Evolutionary conservation across 2,113 vertebrate genomes (phyloP), one percentile per base, ranked within the genome.

Genomic region (Channa maculata): DNA sequence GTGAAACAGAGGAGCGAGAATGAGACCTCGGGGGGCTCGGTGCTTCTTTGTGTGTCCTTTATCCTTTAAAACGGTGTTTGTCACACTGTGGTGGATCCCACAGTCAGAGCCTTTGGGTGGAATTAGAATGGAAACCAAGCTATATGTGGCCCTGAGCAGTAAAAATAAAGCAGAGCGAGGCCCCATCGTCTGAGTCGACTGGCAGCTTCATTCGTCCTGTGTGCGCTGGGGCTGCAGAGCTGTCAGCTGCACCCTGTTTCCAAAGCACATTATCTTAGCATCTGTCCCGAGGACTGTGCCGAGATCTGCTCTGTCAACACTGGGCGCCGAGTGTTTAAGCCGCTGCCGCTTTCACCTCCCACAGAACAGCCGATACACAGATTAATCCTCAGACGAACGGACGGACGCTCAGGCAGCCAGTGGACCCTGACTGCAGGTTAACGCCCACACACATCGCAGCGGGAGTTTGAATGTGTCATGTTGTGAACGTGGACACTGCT

Each of bases 221-320:
- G 82, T 55, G 72, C 14, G 52, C 33, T 9, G 66, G 46, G 51
- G 52, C 65, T 71, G 67, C 57, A 49, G 80, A 73, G 66, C 65
- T 24, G 60, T 64, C 80, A 38, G 38, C 45, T 3, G 58, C 70
- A 15, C 74, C 62, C 69, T 83, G 73, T 82, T 89, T 84, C 74
- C 75, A 70, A 85, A 85, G 58, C 86, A 81, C 83, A 69, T 77
- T 87, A 82, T 85, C 80, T 79, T 5, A 88, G 88, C 90, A 91
- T 89, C 87, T 88, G 86, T 89, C 87, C 75, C 38, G 39, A 72
- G 37, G 71, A 77, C 79, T 80, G 79, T 64, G 84, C 77, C 39
- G 77, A 80, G 78, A 75, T 84, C 84, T 60, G 72, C 43, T 91
- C 76, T 24, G 74, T 80, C 83, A 79, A 82, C 77, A 74, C 74